These are phyloP conservation scores for Salticus scenicus DNA, from an alignment of 2,888 invertebrate genomes.

Conservation along the genomic window DNA sequence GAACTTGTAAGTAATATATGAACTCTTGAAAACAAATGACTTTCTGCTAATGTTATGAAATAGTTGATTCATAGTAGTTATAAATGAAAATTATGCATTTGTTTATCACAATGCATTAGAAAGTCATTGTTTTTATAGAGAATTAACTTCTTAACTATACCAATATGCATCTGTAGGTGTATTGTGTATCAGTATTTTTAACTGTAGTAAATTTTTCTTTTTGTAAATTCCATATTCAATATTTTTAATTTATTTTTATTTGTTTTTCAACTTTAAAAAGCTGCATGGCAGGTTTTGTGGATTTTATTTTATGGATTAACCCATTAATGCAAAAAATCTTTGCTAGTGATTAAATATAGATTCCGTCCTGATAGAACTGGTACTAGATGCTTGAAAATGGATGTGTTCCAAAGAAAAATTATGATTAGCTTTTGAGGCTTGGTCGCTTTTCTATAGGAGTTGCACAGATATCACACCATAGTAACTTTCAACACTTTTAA, in stretches of 20 bases:
- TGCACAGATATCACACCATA: too few species aligned
- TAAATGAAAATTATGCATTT: neutral
- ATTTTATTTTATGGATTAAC: neutral
- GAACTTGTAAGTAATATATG: neutral
- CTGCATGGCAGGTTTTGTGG: neutral
- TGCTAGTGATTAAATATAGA: too few species aligned
- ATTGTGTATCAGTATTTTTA: neutral
- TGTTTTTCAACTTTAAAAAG: constrained; percentile 5
- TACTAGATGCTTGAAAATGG: too few species aligned
- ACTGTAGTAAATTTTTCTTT: neutral
- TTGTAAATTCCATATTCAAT: neutral
- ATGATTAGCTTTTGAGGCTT: too few species aligned
- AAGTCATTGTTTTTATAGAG: neutral
- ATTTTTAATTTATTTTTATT: too few species aligned
- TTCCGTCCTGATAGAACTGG: too few species aligned
- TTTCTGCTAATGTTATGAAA: neutral
- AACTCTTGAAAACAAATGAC: neutral
- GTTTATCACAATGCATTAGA: neutral
- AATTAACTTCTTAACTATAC: neutral
- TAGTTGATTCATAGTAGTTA: neutral
- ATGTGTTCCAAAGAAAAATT: too few species aligned
- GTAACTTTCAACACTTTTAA: too few species aligned
- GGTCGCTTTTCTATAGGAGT: too few species aligned
- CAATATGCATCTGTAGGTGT: neutral
- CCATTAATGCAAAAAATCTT: neutral